phyloP scores from a whole-genome alignment of 2,113 vertebrate genomes.

The Sardina pilchardus region DNA sequence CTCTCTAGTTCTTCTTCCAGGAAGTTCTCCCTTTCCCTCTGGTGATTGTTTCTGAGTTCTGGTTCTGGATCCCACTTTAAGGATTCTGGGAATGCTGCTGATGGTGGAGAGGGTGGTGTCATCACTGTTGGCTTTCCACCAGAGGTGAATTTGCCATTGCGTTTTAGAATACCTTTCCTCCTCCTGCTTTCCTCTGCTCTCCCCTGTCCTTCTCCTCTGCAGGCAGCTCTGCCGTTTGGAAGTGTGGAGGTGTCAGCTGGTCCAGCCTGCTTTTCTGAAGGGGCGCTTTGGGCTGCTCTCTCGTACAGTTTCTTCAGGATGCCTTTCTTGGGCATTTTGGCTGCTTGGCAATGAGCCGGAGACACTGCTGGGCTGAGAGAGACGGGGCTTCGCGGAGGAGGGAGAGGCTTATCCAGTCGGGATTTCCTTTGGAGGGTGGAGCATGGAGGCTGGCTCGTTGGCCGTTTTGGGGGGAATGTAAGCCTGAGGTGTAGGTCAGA shows the following conservation, averaged over 20 bases:
- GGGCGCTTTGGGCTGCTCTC: constrained; percentile 57
- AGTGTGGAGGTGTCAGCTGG: constrained; percentile 25
- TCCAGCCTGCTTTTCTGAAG: constrained; percentile 52
- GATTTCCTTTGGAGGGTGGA: not conserved
- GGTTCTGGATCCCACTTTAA: not conserved
- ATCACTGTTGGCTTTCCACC: not conserved
- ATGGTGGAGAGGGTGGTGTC: not conserved
- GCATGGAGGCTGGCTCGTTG: not conserved
- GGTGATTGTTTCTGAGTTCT: not conserved
- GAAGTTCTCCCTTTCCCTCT: not conserved
- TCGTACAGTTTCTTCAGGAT: constrained; percentile 73
- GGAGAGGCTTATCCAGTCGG: not conserved
- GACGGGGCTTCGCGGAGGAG: not conserved
- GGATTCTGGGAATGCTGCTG: not conserved
- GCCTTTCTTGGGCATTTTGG: constrained; percentile 71
- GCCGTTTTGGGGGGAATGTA: constrained; percentile 66
- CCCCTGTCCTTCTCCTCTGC: constrained; percentile 43
- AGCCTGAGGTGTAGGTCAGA: constrained; percentile 59
- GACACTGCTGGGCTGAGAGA: not conserved
- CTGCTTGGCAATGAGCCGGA: not conserved
- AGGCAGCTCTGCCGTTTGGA: constrained; percentile 19
- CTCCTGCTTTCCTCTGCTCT: constrained; percentile 60
- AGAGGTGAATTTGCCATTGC: constrained; percentile 72
- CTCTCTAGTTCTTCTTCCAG: constrained; percentile 29
- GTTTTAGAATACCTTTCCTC: constrained; percentile 76